Evolutionary conservation across 1,140 invertebrate species (phyloP).

Genomic region (Pristionchus pacificus): DNA sequence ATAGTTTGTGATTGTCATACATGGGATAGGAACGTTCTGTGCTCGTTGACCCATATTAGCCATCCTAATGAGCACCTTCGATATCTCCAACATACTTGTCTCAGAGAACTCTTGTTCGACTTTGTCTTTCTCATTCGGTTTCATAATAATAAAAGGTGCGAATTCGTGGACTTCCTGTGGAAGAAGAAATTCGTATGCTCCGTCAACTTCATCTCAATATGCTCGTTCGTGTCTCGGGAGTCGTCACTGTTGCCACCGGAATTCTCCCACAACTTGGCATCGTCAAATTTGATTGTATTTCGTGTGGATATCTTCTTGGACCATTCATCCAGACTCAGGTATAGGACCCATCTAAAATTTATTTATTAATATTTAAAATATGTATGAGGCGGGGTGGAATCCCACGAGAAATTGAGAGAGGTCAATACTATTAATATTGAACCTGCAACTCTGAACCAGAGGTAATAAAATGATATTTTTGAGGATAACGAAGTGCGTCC

Average conservation of each 20-base stretch:
- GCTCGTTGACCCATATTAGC: no score
- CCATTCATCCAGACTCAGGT: conserved; percentile 82
- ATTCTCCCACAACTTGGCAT: conserved; percentile 90
- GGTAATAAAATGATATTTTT: no score
- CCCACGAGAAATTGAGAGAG: no score
- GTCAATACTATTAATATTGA: no score
- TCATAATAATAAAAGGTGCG: no score
- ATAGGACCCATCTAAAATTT: not conserved
- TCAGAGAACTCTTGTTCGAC: no score
- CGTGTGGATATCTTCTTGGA: conserved; percentile 88
- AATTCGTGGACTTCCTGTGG: conserved; percentile 86
- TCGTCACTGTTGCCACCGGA: conserved; percentile 87
- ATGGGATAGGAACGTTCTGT: no score
- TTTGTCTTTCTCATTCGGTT: conserved; percentile 59
- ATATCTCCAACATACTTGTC: no score
- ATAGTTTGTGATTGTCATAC: no score
- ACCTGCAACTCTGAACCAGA: no score
- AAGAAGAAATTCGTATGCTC: conserved; percentile 90
- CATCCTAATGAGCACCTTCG: no score
- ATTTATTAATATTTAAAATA: not conserved
- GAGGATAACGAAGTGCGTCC: conserved; percentile 87
- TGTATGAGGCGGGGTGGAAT: no score
- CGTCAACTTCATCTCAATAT: conserved; percentile 95
- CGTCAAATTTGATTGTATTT: conserved; percentile 94
- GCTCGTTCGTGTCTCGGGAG: conserved; percentile 80